A percentile compares a stretch with the other conserved stretches of the same genome.
Conservation (phyloP, 2,797 vertebrate species). For the Brachyalestes nurse region DNA sequence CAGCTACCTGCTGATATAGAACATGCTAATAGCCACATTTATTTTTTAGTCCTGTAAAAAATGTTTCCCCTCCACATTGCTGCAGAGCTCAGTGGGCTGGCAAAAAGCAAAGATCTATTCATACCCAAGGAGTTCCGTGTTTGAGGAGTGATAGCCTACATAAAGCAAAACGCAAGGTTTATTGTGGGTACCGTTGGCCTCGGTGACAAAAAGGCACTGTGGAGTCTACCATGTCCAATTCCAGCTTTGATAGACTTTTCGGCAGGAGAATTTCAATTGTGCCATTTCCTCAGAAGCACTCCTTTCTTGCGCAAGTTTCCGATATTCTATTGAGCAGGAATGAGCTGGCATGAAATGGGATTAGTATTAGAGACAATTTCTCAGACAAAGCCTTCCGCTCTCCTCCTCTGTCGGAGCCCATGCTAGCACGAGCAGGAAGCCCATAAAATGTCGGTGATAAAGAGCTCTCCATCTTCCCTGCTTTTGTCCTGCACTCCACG, state of each 20-base stretch:
- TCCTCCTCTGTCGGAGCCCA: conserved; percentile 52
- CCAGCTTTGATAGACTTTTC: conserved; percentile 65
- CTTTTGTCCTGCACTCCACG: conserved; percentile 40
- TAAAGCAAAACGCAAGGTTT: conserved; percentile 14
- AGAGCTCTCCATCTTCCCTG: conserved; percentile 50
- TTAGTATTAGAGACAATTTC: conserved; percentile 76
- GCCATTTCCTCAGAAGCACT: conserved; percentile 58
- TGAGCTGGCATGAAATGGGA: conserved; percentile 77
- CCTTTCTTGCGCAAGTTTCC: conserved; percentile 61
- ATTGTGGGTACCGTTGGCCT: conserved; percentile 31
- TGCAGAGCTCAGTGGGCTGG: background rate
- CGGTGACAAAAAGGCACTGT: conserved; percentile 54
- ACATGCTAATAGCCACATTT: conserved; percentile 19
- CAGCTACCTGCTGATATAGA: conserved; percentile 20
- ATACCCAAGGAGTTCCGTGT: background rate
- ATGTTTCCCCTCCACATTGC: background rate
- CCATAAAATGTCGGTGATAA: conserved; percentile 54
- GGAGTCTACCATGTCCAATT: conserved; percentile 65
- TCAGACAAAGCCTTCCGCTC: conserved; percentile 60
- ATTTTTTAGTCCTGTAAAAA: conserved; percentile 3
- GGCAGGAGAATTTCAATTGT: conserved; percentile 65
- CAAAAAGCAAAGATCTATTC: background rate
- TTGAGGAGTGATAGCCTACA: conserved; percentile 8
- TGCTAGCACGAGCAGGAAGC: conserved; percentile 47
- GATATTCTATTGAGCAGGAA: conserved; percentile 67